A percentile compares a stretch with the other conserved stretches of the same genome.
These are phyloP conservation scores for Aplidium turbinatum DNA, from an alignment of 23 tunicate genomes.

Conservation along the genomic window DNA sequence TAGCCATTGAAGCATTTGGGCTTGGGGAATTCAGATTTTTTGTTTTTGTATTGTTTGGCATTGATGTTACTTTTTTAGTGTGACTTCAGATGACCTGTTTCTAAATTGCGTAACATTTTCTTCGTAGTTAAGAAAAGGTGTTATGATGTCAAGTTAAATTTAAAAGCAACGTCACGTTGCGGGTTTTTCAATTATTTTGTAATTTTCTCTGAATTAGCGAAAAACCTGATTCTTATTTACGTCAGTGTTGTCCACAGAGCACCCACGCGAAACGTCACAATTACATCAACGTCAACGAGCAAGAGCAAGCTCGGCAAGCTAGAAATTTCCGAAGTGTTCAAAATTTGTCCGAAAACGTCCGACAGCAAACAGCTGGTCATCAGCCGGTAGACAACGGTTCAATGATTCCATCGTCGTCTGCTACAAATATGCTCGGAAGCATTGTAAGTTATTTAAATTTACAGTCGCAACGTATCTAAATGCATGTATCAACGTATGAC, in stretches of 20 bases:
- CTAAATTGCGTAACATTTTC: too few species aligned
- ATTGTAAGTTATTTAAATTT: not conserved
- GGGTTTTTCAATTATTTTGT: too few species aligned
- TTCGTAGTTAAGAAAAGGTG: too few species aligned
- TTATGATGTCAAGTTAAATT: too few species aligned
- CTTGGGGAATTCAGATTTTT: too few species aligned
- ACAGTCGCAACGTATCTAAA: not conserved
- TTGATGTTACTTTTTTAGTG: too few species aligned
- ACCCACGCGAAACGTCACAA: slow-evolving; percentile 38
- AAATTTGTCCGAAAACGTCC: slow-evolving; percentile 30
- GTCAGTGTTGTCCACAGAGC: not conserved
- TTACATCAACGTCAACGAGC: slow-evolving; percentile 54
- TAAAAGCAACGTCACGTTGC: too few species aligned
- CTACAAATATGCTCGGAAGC: not conserved
- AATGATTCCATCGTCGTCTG: not conserved
- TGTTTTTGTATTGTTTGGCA: too few species aligned
- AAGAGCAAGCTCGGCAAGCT: slow-evolving; percentile 21
- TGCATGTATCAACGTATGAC: too few species aligned
- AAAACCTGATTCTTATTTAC: not conserved
- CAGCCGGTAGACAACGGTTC: not conserved
- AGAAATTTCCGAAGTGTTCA: slow-evolving; percentile 19
- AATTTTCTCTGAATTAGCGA: not conserved
- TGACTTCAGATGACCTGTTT: too few species aligned
- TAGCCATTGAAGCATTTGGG: too few species aligned
- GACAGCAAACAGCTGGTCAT: slow-evolving; percentile 24